Conservation (phyloP, 2,797 vertebrate genomes). For the Falco biarmicus region DNA sequence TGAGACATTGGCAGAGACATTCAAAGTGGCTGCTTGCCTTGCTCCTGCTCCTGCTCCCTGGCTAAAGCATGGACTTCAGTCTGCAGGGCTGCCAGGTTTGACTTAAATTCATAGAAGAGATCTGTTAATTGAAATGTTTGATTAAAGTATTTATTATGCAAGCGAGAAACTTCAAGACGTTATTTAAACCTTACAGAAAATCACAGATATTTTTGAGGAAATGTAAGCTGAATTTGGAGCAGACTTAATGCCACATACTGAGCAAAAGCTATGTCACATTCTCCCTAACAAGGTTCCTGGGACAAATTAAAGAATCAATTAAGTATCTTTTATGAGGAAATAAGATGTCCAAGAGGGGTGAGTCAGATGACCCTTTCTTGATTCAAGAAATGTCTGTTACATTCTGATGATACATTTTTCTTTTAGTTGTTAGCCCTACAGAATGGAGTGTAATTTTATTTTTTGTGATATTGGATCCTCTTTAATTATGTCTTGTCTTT, state of each 20-base stretch:
- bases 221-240: not conserved
- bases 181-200: conserved; percentile 2
- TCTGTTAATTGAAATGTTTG: not conserved
- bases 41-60: not conserved
- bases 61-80: not conserved
- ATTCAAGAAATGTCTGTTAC: not conserved
- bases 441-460: not conserved
- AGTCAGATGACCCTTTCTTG: not conserved
- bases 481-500: not conserved
- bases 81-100: not conserved
- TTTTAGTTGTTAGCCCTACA: not conserved
- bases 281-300: not conserved
- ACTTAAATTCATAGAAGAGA: not conserved
- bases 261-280: not conserved
- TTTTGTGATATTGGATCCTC: not conserved
- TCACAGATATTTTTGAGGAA: not conserved
- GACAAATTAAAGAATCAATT: not conserved
- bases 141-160: not conserved
- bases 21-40: not conserved
- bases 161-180: not conserved
- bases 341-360: not conserved
- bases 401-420: not conserved
- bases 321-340: not conserved
- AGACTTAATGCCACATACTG: not conserved
- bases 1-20: not conserved